phyloP scores from a whole-genome alignment of 2,888 invertebrate genomes.

The Hypena proboscidalis region DNA sequence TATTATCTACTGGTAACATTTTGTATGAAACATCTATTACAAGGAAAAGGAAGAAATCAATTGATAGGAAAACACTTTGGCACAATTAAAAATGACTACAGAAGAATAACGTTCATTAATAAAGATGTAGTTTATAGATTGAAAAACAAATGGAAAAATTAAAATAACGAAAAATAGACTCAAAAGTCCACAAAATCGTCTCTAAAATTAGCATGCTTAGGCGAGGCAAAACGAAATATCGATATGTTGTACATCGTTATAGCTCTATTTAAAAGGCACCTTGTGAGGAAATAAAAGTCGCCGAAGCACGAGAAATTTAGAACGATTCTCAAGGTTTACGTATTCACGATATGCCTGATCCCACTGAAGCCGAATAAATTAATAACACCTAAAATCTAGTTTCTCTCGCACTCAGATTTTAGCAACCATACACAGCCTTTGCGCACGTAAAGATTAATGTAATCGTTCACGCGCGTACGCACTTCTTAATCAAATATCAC shows the following conservation, averaged over 20 bases:
- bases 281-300: constrained; percentile 36
- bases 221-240: constrained; percentile 29
- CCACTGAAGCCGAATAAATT: constrained; percentile 38
- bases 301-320: constrained; percentile 49
- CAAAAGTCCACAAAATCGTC: constrained; percentile 34
- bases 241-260: constrained; percentile 27
- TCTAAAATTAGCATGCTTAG: constrained; percentile 51
- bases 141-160: constrained; percentile 7
- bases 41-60: constrained; percentile 27
- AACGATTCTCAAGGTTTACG: constrained; percentile 49
- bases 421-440: constrained; percentile 58
- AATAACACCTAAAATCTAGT: constrained; percentile 57
- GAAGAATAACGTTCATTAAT: background rate
- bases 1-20: constrained; percentile 26
- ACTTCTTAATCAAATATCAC: constrained; percentile 75
- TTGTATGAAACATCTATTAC: constrained; percentile 15
- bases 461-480: constrained; percentile 45
- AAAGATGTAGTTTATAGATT: background rate
- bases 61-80: constrained; percentile 37
- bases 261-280: constrained; percentile 49
- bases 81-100: constrained; percentile 28
- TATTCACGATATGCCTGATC: constrained; percentile 47
- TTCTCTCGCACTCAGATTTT: constrained; percentile 53
- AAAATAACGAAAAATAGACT: constrained; percentile 41
- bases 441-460: constrained; percentile 51